phyloP scores from a whole-genome alignment of 2,888 invertebrate genomes.

The Drosophila flavopinicola region DNA sequence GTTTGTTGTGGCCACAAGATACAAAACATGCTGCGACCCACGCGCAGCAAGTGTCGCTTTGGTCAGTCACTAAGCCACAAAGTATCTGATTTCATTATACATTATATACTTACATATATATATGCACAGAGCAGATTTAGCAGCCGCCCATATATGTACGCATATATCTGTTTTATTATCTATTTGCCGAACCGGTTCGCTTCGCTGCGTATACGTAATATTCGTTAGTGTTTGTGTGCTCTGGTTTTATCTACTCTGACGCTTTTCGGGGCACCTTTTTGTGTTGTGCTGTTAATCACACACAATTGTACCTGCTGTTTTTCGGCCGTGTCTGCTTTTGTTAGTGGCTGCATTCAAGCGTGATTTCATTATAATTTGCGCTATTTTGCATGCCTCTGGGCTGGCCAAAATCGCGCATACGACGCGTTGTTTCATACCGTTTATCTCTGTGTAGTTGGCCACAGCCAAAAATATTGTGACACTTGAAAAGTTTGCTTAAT shows the following conservation, averaged over 20 bases:
- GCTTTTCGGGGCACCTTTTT: slow-evolving; percentile 29
- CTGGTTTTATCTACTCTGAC: slow-evolving; percentile 39
- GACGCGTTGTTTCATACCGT: slow-evolving; percentile 16
- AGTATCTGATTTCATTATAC: slow-evolving; percentile 50
- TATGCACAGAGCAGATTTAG: slow-evolving; percentile 7
- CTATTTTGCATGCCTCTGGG: slow-evolving; percentile 60
- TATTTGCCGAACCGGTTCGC: slow-evolving; percentile 59
- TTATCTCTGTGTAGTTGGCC: slow-evolving; percentile 14
- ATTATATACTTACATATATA: neutral
- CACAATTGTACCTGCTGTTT: slow-evolving; percentile 46
- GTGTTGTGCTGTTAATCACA: slow-evolving; percentile 13
- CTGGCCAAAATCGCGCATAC: slow-evolving; percentile 37
- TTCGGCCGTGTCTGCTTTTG: slow-evolving; percentile 11
- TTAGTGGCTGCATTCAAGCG: slow-evolving; percentile 61
- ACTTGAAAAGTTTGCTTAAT: slow-evolving; percentile 65
- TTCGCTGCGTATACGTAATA: slow-evolving; percentile 70
- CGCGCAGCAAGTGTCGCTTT: slow-evolving; percentile 67
- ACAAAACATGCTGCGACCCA: slow-evolving; percentile 42
- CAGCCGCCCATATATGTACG: slow-evolving; percentile 18
- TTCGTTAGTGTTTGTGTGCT: slow-evolving; percentile 29
- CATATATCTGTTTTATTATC: slow-evolving; percentile 56
- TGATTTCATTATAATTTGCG: slow-evolving; percentile 63
- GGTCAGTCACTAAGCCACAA: slow-evolving; percentile 51
- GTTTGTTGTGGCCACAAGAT: slow-evolving; percentile 18
- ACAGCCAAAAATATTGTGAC: slow-evolving; percentile 45